Evolutionary conservation across 2,797 vertebrate genomes (phyloP).

Genomic region (Sphenodon punctatus): DNA sequence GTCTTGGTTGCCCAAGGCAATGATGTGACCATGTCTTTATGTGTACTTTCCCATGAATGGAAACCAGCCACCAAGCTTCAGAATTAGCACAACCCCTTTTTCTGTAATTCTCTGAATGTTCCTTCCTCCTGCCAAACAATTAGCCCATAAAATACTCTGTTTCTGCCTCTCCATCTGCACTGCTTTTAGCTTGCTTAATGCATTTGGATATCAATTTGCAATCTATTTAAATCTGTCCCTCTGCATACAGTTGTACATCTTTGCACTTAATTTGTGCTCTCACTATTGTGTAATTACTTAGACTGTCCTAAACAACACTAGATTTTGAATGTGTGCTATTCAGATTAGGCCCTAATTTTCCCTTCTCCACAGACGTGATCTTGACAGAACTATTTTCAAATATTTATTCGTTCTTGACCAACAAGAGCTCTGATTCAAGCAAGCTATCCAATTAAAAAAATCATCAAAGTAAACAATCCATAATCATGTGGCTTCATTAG

Average conservation of each 20-base stretch:
- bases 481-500: not conserved
- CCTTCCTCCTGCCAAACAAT: conserved; percentile 4
- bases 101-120: conserved; percentile 8
- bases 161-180: not conserved
- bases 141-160: not conserved
- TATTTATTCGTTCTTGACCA: not conserved
- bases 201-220: conserved; percentile 16
- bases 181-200: not conserved
- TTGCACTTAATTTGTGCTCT: conserved; percentile 1
- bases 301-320: not conserved
- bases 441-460: not conserved
- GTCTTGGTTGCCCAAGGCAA: not conserved
- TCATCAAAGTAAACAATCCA: not conserved
- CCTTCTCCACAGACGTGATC: not conserved
- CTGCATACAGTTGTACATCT: not conserved
- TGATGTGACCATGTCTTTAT: not conserved
- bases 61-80: not conserved
- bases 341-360: not conserved
- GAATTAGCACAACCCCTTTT: not conserved
- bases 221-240: conserved; percentile 13
- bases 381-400: not conserved
- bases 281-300: not conserved
- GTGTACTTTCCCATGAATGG: not conserved
- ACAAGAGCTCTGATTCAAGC: not conserved
- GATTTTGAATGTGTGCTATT: not conserved